Base-by-base conservation (phyloP, 1,140 invertebrate species). In the Caenorhabditis tropicalis region DNA sequence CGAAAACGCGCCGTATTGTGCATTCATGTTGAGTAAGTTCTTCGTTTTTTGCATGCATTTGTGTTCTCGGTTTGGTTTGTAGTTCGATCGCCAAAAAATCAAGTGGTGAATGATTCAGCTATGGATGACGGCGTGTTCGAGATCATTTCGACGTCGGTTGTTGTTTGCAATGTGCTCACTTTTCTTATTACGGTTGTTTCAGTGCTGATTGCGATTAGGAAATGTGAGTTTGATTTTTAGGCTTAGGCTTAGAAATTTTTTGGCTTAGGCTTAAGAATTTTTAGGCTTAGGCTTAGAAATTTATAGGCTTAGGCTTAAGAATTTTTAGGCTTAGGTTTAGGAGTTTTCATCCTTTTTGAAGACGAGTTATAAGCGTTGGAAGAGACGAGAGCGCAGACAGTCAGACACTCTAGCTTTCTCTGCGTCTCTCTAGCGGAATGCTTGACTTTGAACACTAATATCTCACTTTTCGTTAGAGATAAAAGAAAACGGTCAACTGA, bases 81-180 rank as follows among this genome's bases (percentile, higher is more conserved):
- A 65, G 58, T 65, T 65, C 31, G 33, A 65, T 7, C 58, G 5
- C 12, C 29, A 21, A 65, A 65, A 39, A 74, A 39, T 12, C 7
- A 74, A 43, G 36, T 21, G n/a, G 7, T 46, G n/a, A 74, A 74
- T 74, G 29, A 74, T 74, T 74, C 65, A 74, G 65, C 65, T 74
- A 74, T 74, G 65, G 65, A 74, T 46, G 65, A 74, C 21, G 36
- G 36, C 15, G 65, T 74, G 3, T 74, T 74, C n/a, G 65, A 74
- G 24, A 74, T 9, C 9, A 74, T 74, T n/a, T 74, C 65, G 10
- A 74, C 65, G 36, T 74, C 65, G 5, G 65, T 74, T 7, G 65
- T 74, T 7, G 65, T 24, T 21, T 74, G 65, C 65, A 74, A 74
- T 43, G 43, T 74, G 24, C n/a, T 74, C 1, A 74, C 65, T 7